These are phyloP conservation scores for Lycopodina hypogea DNA, from an alignment of 37 sponge, comb jelly and placozoan species.

Conservation along the genomic window DNA sequence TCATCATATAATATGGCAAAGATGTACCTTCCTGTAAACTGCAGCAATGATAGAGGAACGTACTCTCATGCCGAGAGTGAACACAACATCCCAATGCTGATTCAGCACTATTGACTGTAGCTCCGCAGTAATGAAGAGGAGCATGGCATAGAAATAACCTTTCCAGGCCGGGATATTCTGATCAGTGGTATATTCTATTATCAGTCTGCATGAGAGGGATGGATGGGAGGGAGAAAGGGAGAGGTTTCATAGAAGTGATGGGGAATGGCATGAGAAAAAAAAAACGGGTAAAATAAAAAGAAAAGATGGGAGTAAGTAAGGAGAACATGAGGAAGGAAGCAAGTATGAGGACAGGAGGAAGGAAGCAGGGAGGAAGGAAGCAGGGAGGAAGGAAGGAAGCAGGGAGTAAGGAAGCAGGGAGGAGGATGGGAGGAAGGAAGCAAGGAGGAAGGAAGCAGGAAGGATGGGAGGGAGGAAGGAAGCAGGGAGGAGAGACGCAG, in stretches of 20 bases:
- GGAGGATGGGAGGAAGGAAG: no score
- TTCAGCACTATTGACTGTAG: slow-evolving; percentile 79
- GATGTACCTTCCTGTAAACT: slow-evolving; percentile 78
- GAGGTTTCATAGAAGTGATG: not conserved
- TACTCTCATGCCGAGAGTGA: slow-evolving; percentile 68
- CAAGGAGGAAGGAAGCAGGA: no score
- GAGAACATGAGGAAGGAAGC: no score
- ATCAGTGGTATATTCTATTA: slow-evolving; percentile 62
- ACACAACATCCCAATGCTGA: slow-evolving; percentile 81
- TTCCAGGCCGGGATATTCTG: slow-evolving; percentile 60
- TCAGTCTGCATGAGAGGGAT: slow-evolving; percentile 24
- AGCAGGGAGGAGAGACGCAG: not conserved
- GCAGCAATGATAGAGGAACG: slow-evolving; percentile 63
- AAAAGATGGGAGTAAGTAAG: no score
- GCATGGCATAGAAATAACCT: slow-evolving; percentile 76
- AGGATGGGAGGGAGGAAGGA: not conserved
- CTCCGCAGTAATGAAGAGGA: slow-evolving; percentile 67
- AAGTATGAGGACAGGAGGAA: no score
- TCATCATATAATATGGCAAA: not conserved
- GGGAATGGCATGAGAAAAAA: not conserved
- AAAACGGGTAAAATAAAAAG: not conserved
- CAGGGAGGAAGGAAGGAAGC: no score
- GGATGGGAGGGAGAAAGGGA: not conserved
- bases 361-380: not conserved
- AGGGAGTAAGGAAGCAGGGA: no score